A percentile compares a stretch with the other conserved stretches of the same genome.
Conservation (phyloP, 2,888 invertebrate species). For the Himalopsyche japonica region DNA sequence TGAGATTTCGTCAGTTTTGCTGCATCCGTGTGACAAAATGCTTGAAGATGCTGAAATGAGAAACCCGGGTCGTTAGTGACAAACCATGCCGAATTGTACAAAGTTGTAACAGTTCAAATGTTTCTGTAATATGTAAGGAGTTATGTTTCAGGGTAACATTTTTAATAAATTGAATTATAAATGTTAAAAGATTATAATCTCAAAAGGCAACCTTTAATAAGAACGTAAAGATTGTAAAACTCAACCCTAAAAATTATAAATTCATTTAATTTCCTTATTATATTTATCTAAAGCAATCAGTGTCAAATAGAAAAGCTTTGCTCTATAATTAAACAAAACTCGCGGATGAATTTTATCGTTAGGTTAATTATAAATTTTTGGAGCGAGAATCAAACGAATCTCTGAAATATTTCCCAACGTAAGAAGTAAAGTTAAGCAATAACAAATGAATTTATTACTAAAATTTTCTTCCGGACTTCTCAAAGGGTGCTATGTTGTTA, state of each 20-base stretch:
- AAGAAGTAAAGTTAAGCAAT: not conserved
- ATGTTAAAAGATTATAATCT: too few species aligned
- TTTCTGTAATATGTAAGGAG: too few species aligned
- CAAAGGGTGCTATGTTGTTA: not conserved
- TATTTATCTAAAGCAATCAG: not conserved
- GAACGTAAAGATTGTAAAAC: not conserved
- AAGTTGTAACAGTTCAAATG: too few species aligned
- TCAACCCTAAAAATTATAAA: not conserved
- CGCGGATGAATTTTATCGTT: not conserved
- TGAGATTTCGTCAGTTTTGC: too few species aligned
- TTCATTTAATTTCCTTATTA: not conserved
- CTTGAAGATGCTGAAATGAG: too few species aligned
- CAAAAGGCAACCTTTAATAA: not conserved
- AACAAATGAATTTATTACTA: not conserved
- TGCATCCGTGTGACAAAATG: too few species aligned
- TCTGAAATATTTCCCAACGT: not conserved
- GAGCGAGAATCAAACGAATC: not conserved
- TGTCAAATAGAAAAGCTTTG: not conserved
- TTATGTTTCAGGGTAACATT: too few species aligned
- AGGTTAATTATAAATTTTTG: not conserved
- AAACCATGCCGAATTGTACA: too few species aligned
- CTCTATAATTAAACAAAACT: not conserved
- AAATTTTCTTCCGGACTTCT: not conserved
- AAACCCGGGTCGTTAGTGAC: too few species aligned
- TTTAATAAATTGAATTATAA: too few species aligned